Percentiles rank a stretch among this genome's conserved stretches.
phyloP scores from a whole-genome alignment of 1,140 invertebrate species.

The Brachionus paranguensis region DNA sequence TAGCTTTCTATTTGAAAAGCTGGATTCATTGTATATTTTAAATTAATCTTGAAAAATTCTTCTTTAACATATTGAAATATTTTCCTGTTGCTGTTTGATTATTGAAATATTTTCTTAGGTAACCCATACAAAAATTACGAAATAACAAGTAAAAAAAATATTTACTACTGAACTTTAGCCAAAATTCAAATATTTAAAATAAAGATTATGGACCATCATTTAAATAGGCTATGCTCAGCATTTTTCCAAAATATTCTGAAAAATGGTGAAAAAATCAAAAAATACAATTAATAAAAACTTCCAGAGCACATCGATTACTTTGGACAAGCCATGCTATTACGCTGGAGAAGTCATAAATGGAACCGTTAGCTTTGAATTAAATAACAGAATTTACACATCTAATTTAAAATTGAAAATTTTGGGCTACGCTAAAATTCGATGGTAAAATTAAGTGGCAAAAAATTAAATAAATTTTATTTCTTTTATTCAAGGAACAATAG shows the following conservation, averaged over 20 bases:
- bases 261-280: slow-evolving; percentile 10
- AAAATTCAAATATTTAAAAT: background rate
- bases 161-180: background rate
- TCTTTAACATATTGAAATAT: background rate
- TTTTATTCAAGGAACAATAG: slow-evolving; percentile 3
- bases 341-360: slow-evolving; percentile 12
- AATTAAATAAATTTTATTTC: background rate
- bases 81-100: slow-evolving; percentile 7
- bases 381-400: background rate
- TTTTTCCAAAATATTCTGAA: background rate
- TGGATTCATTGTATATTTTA: background rate
- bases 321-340: background rate
- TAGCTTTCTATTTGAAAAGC: background rate
- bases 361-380: background rate
- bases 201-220: background rate
- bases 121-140: background rate
- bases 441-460: background rate
- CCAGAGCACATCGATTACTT: background rate
- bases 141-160: background rate
- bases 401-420: slow-evolving; percentile 10
- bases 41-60: background rate
- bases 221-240: background rate
- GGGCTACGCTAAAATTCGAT: slow-evolving; percentile 28
- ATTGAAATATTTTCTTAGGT: background rate
- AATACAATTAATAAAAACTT: slow-evolving; percentile 9